Evolutionary conservation across 2,797 vertebrate genomes (phyloP).

Genomic region (Orestias chungarensis): DNA sequence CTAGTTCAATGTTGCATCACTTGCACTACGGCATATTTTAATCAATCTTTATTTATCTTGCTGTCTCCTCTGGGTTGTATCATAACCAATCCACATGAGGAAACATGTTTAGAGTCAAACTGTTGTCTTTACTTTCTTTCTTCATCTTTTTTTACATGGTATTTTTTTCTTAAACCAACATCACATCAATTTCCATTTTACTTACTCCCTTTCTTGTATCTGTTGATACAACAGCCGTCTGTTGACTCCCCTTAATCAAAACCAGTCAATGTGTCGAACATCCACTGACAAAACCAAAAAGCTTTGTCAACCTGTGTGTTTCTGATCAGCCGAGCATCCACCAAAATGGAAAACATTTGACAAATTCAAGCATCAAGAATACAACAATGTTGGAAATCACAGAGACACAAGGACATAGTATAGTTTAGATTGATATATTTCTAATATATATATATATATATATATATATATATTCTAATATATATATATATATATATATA

Average conservation of each 20-base stretch:
- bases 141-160: conserved; percentile 31
- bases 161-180: conserved; percentile 18
- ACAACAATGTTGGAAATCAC: neutral
- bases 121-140: no score
- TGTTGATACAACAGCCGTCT: conserved; percentile 34
- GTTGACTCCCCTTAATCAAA: conserved; percentile 47
- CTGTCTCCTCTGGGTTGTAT: conserved; percentile 19
- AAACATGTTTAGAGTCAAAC: conserved; percentile 26
- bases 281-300: conserved; percentile 44
- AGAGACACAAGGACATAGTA: neutral
- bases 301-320: conserved; percentile 29
- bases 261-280: conserved; percentile 60
- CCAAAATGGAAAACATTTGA: conserved; percentile 16
- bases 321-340: conserved; percentile 31
- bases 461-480: no score
- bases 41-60: conserved; percentile 31
- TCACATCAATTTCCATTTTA: conserved; percentile 29
- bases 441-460: no score
- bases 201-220: conserved; percentile 38
- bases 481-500: no score
- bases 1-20: conserved; percentile 51
- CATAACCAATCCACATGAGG: conserved; percentile 34
- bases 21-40: conserved; percentile 36
- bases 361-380: conserved; percentile 18
- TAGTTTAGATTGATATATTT: neutral